Conservation (phyloP, 92 coral and sea anemone genomes). For the Parazoanthus swiftii region DNA sequence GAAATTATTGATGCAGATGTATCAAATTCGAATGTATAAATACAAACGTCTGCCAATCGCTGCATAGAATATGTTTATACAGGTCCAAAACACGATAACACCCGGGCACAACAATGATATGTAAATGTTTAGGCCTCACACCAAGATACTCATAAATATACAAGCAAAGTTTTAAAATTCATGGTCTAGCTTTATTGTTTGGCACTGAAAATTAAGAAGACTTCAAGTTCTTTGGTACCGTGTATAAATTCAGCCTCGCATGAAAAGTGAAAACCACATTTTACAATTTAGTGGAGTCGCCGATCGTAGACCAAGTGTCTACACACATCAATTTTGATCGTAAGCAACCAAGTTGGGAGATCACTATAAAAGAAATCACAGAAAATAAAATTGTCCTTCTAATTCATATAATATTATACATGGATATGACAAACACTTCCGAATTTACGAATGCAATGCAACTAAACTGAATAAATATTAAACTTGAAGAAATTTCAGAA, state of each 20-base stretch:
- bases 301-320: not conserved
- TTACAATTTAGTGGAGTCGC: too few relatives aligned
- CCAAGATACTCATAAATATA: conserved; percentile 51
- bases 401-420: conserved; percentile 4
- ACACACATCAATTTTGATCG: conserved; percentile 1
- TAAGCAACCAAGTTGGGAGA: not conserved
- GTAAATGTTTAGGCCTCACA: conserved; percentile 47
- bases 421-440: conserved; percentile 20
- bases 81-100: conserved; percentile 45
- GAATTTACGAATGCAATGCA: conserved; percentile 24
- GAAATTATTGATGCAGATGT: conserved; percentile 36
- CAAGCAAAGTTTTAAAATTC: conserved; percentile 66
- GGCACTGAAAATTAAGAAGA: conserved; percentile 43
- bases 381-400: conserved; percentile 17
- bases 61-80: conserved; percentile 21
- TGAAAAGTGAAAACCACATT: not conserved
- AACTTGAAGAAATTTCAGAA: not conserved
- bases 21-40: conserved; percentile 33
- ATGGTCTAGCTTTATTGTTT: conserved; percentile 56
- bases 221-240: conserved; percentile 22
- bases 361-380: conserved; percentile 43
- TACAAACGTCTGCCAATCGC: conserved; percentile 35
- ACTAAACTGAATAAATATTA: not conserved
- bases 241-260: not conserved
- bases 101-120: conserved; percentile 36